A percentile compares a stretch with the other conserved stretches of the same genome.
Conservation (phyloP, 1,140 invertebrate genomes). For the Pollicipes pollicipes region DNA sequence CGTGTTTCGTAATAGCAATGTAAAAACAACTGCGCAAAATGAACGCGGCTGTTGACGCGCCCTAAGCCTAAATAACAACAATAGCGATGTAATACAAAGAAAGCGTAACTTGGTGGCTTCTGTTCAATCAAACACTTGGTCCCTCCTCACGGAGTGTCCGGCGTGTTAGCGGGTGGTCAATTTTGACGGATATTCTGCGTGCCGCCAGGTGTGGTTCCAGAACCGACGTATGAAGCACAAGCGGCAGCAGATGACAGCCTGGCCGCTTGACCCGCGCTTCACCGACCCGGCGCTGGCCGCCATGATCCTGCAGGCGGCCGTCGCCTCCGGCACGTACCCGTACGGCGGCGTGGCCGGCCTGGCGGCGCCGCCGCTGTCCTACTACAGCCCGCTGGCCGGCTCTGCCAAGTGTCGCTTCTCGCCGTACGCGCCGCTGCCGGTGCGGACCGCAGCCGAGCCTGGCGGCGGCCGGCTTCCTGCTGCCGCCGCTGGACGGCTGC, state of each 20-base stretch:
- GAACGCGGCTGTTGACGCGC: too few species aligned
- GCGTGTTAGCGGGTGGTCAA: too few species aligned
- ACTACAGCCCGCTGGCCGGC: neutral
- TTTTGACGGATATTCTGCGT: too few species aligned
- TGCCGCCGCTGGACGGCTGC: too few species aligned
- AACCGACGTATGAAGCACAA: slow-evolving; percentile 99
- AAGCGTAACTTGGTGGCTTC: too few species aligned
- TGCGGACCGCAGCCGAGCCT: neutral
- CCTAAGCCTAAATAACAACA: too few species aligned
- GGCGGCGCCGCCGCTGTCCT: neutral
- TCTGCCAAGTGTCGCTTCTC: neutral
- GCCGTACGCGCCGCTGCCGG: neutral
- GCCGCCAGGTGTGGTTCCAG: slow-evolving; percentile 89
- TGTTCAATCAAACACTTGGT: too few species aligned
- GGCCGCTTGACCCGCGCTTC: slow-evolving; percentile 48
- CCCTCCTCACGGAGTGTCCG: too few species aligned
- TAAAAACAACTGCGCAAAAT: too few species aligned
- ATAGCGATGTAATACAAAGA: too few species aligned
- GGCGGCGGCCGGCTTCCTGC: neutral
- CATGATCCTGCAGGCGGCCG: slow-evolving; percentile 72
- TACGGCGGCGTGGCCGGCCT: neutral
- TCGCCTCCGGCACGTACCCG: slow-evolving; percentile 21
- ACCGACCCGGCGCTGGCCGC: slow-evolving; percentile 79
- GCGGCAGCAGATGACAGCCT: slow-evolving; percentile 74
- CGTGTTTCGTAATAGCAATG: too few species aligned